phyloP scores from a whole-genome alignment of 2,797 vertebrate genomes.

The Chlorospingus semifuscus region DNA sequence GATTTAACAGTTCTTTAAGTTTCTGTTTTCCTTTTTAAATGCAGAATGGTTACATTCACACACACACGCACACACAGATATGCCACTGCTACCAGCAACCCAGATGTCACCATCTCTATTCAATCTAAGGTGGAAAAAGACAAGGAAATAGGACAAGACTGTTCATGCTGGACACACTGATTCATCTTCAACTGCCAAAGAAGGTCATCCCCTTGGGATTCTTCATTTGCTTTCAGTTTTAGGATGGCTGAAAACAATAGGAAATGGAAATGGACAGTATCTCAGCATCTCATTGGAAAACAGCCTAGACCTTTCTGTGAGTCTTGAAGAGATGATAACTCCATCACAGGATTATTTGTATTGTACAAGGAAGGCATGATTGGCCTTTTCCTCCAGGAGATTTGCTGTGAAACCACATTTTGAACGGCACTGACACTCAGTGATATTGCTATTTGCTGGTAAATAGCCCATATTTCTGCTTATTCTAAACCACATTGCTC shows the following conservation, averaged over 20 bases:
- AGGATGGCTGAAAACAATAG: not conserved
- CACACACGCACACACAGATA: not conserved
- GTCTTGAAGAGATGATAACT: not conserved
- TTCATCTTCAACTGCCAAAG: not conserved
- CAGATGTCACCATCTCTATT: not conserved
- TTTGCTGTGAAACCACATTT: not conserved
- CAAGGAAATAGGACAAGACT: not conserved
- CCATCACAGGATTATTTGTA: not conserved
- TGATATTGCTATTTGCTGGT: not conserved
- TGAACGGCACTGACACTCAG: not conserved
- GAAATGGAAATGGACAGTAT: not conserved
- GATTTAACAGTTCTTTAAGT: not conserved
- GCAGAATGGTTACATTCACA: not conserved
- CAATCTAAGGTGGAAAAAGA: not conserved
- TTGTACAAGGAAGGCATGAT: not conserved
- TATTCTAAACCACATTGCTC: not conserved
- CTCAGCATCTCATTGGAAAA: rapidly evolving
- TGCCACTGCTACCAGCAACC: not conserved
- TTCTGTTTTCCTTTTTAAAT: not conserved
- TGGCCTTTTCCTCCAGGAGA: not conserved
- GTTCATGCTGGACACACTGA: not conserved
- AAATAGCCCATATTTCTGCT: not conserved
- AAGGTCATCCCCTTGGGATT: not conserved
- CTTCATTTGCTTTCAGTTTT: not conserved
- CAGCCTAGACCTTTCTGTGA: not conserved